Base-by-base conservation (phyloP, 2,113 vertebrate genomes). In the Nymphicus hollandicus region DNA sequence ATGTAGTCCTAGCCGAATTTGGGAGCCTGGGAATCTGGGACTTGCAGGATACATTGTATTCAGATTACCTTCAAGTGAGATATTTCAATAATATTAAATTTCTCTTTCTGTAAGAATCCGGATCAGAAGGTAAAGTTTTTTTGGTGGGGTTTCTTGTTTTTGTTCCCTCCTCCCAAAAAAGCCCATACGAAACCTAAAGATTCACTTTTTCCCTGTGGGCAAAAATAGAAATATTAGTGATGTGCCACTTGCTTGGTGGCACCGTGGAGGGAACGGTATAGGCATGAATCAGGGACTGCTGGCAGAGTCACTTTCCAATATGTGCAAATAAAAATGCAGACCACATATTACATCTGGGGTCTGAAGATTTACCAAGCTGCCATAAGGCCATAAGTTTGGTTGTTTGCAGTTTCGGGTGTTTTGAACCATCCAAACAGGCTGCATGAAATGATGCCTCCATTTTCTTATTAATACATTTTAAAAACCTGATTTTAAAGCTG, bases 311-410 rank as follows among this genome's bases (percentile, higher is more conserved):
- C 83, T 96, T 95, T 94, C 81, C 82, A 92, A 92, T 94, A 96
- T 95, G 90, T 94, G 94, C 92, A 94, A 97, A 95, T 94, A 94
- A 93, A 93, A 93, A 95, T 95, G 86, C 86, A 95, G 90, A 88
- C 89, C 89, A 89, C 91, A 89, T 88, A 89, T 86, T 95, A 94
- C 91, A 94, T 95, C 85, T 94, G 94, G 96, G 95, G 97, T 95
- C 95, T 96, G 97, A 96, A 97, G 89, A 97, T 95, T 82, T 96
- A 95, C 88, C 96, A 94, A 87, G 78, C 93, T 97, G 95, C 95
- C 83, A 95, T 94, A 95, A 95, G 95, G 96, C 96, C 96, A 66
- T 93, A 93, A 97, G 94, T 96, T 95, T 92, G 83, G 72, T 93
- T 97, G 93, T 95, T 95, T 95, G 83, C 93, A 86, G 77, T 87